phyloP scores from a whole-genome alignment of 2,113 vertebrate species.

The Nymphicus hollandicus region DNA sequence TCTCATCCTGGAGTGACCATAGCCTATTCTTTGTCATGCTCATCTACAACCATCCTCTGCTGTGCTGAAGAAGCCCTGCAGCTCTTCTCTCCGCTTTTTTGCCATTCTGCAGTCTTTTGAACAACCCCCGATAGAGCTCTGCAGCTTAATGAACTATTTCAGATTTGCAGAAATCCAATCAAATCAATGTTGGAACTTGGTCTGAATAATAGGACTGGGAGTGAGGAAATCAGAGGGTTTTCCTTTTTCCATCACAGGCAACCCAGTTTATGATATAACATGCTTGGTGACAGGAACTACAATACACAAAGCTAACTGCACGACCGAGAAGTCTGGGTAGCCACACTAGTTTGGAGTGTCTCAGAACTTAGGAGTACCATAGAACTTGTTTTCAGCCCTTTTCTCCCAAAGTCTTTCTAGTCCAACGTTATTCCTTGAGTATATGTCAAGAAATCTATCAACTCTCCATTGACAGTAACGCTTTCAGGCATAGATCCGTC shows the following conservation, averaged over 20 bases:
- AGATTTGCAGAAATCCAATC: background rate
- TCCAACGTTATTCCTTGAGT: background rate
- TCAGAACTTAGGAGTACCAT: background rate
- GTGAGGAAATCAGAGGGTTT: background rate
- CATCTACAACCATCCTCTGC: background rate
- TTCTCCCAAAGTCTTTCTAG: background rate
- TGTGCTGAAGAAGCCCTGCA: background rate
- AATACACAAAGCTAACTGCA: background rate
- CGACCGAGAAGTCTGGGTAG: background rate
- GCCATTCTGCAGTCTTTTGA: background rate
- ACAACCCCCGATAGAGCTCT: background rate
- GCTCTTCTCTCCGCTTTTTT: background rate
- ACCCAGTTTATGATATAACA: background rate
- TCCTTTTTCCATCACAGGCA: background rate
- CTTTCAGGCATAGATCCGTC: background rate
- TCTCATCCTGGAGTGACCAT: rapidly evolving
- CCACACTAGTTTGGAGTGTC: rapidly evolving
- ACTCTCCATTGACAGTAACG: background rate
- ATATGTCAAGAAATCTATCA: background rate
- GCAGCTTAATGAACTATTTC: background rate
- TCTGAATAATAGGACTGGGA: background rate
- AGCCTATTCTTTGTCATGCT: background rate
- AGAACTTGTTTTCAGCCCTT: background rate
- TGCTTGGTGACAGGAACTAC: background rate
- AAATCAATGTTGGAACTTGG: background rate